These are phyloP conservation scores for Phodopus roborovskii DNA, from an alignment of 2,113 vertebrate genomes.

Conservation along the genomic window DNA sequence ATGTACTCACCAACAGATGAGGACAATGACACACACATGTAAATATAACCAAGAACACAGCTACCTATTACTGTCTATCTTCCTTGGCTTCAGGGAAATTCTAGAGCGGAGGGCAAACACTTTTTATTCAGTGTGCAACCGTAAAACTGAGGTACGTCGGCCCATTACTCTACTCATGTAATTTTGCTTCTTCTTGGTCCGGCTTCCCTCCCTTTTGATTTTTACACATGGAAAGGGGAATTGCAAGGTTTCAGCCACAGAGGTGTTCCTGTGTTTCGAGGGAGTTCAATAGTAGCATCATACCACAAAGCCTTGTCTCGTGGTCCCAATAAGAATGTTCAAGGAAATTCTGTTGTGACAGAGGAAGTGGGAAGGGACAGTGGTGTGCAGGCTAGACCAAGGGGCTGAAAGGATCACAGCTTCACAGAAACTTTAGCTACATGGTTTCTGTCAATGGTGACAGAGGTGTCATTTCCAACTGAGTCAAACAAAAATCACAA, in stretches of 20 bases:
- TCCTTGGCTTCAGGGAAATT: background rate
- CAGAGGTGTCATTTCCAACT: conserved; percentile 29
- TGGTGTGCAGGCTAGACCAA: background rate
- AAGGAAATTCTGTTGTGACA: background rate
- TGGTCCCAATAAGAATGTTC: background rate
- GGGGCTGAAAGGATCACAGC: background rate
- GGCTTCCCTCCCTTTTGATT: conserved; percentile 20
- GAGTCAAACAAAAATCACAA: conserved; percentile 51
- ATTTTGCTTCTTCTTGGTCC: conserved; percentile 7
- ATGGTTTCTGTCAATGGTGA: background rate
- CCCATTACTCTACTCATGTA: background rate
- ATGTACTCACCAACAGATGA: background rate
- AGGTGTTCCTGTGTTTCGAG: background rate
- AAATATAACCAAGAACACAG: background rate
- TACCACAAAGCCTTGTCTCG: background rate
- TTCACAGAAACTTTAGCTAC: conserved; percentile 6
- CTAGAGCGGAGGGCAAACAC: background rate
- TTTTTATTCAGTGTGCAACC: background rate
- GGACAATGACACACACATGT: background rate
- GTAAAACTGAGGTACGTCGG: background rate
- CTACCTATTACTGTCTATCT: background rate
- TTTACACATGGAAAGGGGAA: conserved; percentile 1
- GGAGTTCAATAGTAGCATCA: background rate
- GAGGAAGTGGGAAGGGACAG: too few species aligned
- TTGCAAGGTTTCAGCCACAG: conserved; percentile 28